These are phyloP conservation scores for Boloria selene DNA, from an alignment of 2,888 invertebrate species.

Conservation along the genomic window DNA sequence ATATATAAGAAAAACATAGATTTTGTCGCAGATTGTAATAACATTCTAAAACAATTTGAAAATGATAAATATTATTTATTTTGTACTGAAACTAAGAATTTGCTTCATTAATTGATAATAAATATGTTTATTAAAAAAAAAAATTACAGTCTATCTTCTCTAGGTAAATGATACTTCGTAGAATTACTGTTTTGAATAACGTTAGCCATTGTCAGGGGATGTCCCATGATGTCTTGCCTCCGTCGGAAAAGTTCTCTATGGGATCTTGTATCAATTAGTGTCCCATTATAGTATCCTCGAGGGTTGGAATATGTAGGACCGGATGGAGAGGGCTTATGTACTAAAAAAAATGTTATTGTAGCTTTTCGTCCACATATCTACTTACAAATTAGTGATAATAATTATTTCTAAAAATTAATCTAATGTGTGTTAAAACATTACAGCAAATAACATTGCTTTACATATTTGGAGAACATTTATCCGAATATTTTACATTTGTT, in stretches of 20 bases:
- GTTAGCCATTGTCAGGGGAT: slow-evolving; percentile 62
- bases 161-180: slow-evolving; percentile 55
- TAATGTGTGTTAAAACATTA: too few species aligned
- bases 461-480: too few species aligned
- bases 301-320: slow-evolving; percentile 46
- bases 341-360: too few species aligned
- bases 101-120: background rate
- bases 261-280: slow-evolving; percentile 51
- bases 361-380: too few species aligned
- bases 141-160: slow-evolving; percentile 60
- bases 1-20: background rate
- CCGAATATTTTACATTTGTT: too few species aligned
- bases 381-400: too few species aligned
- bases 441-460: too few species aligned
- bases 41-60: too few species aligned
- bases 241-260: slow-evolving; percentile 57
- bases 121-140: background rate
- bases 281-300: slow-evolving; percentile 58
- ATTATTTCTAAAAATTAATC: too few species aligned
- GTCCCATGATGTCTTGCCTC: slow-evolving; percentile 59
- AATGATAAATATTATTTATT: too few species aligned
- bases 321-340: slow-evolving; percentile 56
- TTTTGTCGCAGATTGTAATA: too few species aligned
- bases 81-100: too few species aligned
- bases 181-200: slow-evolving; percentile 67